Evolutionary conservation across 2,797 vertebrate species (phyloP), one percentile per base, ranked within the genome.

Genomic region (Lithobates sylvaticus): DNA sequence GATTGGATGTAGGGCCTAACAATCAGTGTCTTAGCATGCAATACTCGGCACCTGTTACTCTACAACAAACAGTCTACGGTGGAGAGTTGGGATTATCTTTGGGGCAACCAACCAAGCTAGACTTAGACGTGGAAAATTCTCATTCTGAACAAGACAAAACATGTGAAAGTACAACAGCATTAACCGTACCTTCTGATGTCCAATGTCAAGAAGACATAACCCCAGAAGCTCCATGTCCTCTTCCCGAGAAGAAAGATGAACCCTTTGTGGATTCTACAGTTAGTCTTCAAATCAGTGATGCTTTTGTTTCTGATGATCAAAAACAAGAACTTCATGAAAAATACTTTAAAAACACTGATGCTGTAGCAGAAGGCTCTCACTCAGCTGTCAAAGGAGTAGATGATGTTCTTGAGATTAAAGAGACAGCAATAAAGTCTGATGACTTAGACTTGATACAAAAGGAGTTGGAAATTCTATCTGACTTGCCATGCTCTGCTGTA

Each of bases 381-480:
- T 13, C 26, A 12, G 5, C 23, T 80, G 44, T 21, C 2, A 32
- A 16, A 9, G 44, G 16, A 50, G 4, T 67, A 42, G 47, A 50
- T 13, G 21, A n/a, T 68, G 16, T 42, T 18, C 18, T 27, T 29
- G 58, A 64, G 34, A 13, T 18, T 23, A 54, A 26, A 75, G 61
- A 68, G 58, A 47, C 29, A 44, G 29, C 29, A 32, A 21, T 47
- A n/a, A 21, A 42, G 23, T 71, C 21, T 7, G 73, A 65, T 21
- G 16, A 29, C 4, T 71, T 69, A 39, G 10, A 39, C 61, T 12
- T 7, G 47, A 44, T 2, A 26, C 13, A 47, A n/a, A 72, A 70
- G 44, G 70, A 84, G 9, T 50, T 36, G 50, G 81, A 75, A 64
- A 64, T 79, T 67, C 44, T 74, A 67, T 79, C 44, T 78, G 76